Evolutionary conservation across 2,888 invertebrate genomes (phyloP).

Genomic region (Cenopis cana): DNA sequence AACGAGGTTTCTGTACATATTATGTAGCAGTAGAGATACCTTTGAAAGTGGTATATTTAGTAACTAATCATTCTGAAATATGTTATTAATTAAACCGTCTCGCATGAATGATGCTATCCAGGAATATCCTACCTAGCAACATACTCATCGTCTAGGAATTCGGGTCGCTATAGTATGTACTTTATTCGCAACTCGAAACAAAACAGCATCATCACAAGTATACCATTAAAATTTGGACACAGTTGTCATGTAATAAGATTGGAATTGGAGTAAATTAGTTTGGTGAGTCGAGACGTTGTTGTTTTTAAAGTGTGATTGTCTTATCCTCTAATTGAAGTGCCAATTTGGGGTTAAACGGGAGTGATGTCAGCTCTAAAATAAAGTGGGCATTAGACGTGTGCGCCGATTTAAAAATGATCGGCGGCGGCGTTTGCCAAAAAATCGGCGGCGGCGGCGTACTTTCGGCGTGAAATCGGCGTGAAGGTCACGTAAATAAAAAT

Average conservation of each 20-base stretch:
- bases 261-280: not conserved
- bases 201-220: not conserved
- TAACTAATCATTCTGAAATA: too few relatives aligned
- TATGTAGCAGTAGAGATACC: too few relatives aligned
- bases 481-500: too few relatives aligned
- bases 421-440: too few relatives aligned
- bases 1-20: too few relatives aligned
- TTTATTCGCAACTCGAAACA: conserved; percentile 10
- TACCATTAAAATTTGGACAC: conserved; percentile 1
- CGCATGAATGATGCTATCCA: not conserved
- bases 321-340: conserved; percentile 55
- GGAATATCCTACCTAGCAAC: conserved; percentile 45
- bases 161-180: conserved; percentile 11
- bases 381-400: conserved; percentile 30
- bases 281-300: not conserved
- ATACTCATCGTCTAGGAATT: conserved; percentile 60
- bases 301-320: conserved; percentile 21
- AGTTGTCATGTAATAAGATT: conserved; percentile 4
- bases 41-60: too few relatives aligned
- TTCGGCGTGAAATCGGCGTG: too few relatives aligned
- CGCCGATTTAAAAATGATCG: too few relatives aligned
- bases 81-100: not conserved
- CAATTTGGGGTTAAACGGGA: conserved; percentile 55
- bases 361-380: conserved; percentile 54
- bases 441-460: too few relatives aligned